A percentile compares a stretch with the other conserved stretches of the same genome.
Evolutionary conservation across 2,888 invertebrate species (phyloP).

Genomic region (Laothoe populi): DNA sequence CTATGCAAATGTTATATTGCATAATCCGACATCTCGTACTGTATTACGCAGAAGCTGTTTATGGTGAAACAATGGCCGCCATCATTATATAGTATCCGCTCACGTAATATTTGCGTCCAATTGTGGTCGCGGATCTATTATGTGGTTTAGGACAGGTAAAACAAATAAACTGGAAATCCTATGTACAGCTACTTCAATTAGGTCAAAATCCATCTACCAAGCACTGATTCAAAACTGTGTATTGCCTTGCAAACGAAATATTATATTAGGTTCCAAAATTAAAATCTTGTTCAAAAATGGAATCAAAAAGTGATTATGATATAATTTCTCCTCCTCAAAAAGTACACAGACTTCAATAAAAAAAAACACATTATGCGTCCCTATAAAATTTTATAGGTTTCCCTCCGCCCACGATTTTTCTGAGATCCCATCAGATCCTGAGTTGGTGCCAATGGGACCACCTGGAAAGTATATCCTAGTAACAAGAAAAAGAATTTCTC

Average conservation of each 20-base stretch:
- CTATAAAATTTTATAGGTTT: too few species aligned
- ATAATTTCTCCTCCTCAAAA: too few species aligned
- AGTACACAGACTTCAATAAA: too few species aligned
- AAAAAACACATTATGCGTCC: too few species aligned
- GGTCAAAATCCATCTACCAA: too few species aligned
- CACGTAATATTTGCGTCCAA: constrained; percentile 11
- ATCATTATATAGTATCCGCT: background rate
- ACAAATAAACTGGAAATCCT: background rate
- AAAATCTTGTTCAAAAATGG: background rate
- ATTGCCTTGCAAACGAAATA: background rate
- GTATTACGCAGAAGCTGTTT: constrained; percentile 1
- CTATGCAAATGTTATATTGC: constrained; percentile 4
- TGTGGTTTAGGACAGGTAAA: background rate
- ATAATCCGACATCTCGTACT: background rate
- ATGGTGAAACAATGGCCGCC: constrained; percentile 22
- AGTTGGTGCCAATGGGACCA: too few species aligned
- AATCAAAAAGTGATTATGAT: too few species aligned
- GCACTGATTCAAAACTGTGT: background rate
- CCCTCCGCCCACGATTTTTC: too few species aligned
- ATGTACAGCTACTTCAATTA: background rate
- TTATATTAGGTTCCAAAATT: background rate
- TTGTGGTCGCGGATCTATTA: background rate
- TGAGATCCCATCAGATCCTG: too few species aligned
- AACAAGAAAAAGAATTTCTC: too few species aligned
- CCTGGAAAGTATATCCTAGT: too few species aligned